Conservation (phyloP, 2,888 invertebrate species). For the Sepiola atlantica region DNA sequence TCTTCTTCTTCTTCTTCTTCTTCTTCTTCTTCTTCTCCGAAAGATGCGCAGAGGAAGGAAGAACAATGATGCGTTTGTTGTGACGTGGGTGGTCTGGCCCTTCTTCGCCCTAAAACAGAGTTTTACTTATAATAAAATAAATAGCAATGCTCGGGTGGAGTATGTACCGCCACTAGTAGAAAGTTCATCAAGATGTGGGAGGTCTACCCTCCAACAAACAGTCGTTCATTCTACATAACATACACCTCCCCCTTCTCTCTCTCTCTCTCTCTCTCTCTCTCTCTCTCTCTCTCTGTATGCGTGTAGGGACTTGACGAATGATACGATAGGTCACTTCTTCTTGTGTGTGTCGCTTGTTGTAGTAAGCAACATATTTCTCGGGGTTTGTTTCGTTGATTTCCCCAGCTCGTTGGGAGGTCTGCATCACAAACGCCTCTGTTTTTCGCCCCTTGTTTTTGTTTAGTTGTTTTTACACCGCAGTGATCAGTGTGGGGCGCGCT, state of each 20-base stretch:
- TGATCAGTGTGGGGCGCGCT: not conserved
- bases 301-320: not conserved
- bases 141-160: not conserved
- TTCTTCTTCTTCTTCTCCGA: not conserved
- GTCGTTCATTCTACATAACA: not conserved
- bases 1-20: no score
- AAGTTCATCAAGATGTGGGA: not conserved
- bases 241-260: not conserved
- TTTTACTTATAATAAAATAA: not conserved
- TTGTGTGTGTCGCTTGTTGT: not conserved
- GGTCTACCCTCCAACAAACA: not conserved
- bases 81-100: not conserved
- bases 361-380: not conserved
- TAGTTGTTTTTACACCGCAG: not conserved
- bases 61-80: conserved; percentile 32
- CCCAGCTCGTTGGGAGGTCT: not conserved
- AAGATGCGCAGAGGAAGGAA: conserved; percentile 18
- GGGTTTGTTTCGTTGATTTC: not conserved
- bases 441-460: not conserved
- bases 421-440: not conserved
- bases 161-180: not conserved
- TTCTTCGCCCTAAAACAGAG: not conserved
- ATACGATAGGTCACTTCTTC: not conserved
- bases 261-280: not conserved
- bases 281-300: no score